Percentiles rank a stretch among this genome's conserved stretches.
Evolutionary conservation across 1,140 invertebrate species (phyloP).

Genomic region (Heliconius hermathena): DNA sequence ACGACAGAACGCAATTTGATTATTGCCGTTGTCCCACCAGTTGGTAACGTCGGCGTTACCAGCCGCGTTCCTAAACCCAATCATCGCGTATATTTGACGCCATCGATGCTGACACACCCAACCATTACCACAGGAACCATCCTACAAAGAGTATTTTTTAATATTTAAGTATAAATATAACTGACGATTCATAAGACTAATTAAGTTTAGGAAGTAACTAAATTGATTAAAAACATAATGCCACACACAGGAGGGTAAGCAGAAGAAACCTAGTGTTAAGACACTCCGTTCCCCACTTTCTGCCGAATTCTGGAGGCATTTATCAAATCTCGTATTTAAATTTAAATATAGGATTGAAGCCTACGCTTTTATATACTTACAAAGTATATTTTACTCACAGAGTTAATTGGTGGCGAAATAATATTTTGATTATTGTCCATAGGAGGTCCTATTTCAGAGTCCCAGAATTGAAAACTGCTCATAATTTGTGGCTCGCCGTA

Average conservation of each 20-base stretch:
- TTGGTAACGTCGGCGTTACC: conserved; percentile 79
- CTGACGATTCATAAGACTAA: too few relatives aligned
- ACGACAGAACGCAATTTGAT: conserved; percentile 90
- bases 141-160: conserved; percentile 47
- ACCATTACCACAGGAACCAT: conserved; percentile 87
- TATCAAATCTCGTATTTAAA: too few relatives aligned
- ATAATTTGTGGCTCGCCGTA: conserved; percentile 90
- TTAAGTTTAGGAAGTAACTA: too few relatives aligned
- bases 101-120: conserved; percentile 96
- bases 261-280: too few relatives aligned
- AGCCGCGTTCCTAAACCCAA: conserved; percentile 87
- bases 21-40: conserved; percentile 89
- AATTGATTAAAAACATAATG: too few relatives aligned
- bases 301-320: too few relatives aligned
- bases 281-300: too few relatives aligned
- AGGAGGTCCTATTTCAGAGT: conserved; percentile 84
- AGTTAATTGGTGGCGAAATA: conserved; percentile 84
- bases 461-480: conserved; percentile 87
- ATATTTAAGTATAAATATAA: background rate
- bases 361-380: too few relatives aligned
- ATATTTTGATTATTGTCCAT: conserved; percentile 84
- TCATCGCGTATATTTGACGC: conserved; percentile 91
- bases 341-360: too few relatives aligned
- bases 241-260: too few relatives aligned
- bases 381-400: conserved; percentile 52